Percentiles rank a stretch among this genome's conserved stretches.
Conservation (phyloP, 1,140 invertebrate genomes). For the Chymomyza costata region DNA sequence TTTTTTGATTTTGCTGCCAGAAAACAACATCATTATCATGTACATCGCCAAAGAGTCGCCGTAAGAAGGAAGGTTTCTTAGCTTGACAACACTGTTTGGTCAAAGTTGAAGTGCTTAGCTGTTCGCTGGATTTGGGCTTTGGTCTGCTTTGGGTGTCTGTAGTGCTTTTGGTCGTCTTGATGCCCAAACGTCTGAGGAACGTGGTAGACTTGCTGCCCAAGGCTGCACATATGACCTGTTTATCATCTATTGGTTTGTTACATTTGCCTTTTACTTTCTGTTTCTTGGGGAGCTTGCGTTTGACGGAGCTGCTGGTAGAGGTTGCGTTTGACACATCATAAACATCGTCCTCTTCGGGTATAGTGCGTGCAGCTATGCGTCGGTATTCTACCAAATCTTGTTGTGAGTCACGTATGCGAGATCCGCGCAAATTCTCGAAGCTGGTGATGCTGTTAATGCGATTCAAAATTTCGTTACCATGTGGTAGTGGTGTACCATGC, state of each 20-base stretch:
- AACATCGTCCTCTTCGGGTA: neutral
- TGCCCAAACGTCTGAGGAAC: no score
- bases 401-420: neutral
- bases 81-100: no score
- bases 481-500: no score
- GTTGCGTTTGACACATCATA: neutral
- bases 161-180: no score
- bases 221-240: no score
- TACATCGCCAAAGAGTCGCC: slow-evolving; percentile 14
- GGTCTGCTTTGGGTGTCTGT: neutral
- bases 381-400: slow-evolving; percentile 6
- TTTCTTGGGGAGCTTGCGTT: no score
- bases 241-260: no score
- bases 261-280: no score
- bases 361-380: slow-evolving; percentile 6
- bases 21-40: neutral
- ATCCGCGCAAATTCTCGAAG: neutral
- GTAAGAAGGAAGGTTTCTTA: slow-evolving; percentile 7
- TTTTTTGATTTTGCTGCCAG: no score
- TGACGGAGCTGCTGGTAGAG: no score
- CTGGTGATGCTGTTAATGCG: slow-evolving; percentile 17
- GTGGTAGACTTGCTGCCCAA: no score
- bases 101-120: no score
- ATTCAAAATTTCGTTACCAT: slow-evolving; percentile 3
- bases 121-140: neutral